Base-by-base conservation (phyloP, 2,888 invertebrate genomes). In the Oscheius sp. region DNA sequence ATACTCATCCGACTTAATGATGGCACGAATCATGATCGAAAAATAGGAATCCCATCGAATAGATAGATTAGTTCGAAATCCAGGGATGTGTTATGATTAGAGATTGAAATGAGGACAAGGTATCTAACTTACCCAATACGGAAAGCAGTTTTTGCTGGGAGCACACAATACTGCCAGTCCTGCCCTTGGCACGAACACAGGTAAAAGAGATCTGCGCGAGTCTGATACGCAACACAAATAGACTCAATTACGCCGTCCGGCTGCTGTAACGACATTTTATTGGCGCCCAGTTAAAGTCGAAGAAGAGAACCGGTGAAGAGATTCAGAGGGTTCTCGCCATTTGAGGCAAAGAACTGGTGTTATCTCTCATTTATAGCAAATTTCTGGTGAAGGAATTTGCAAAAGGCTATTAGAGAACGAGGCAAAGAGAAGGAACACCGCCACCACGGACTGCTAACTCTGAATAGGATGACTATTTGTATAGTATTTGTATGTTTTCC, bases 151-250 rank as follows among this genome's bases (percentile, higher is more conserved):
- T n/a, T n/a, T n/a, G n/a, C n/a, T n/a, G n/a, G n/a, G n/a, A n/a
- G n/a, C n/a, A n/a, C n/a, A n/a, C n/a, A n/a, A n/a, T n/a, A n/a
- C n/a, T n/a, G n/a, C n/a, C n/a, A n/a, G n/a, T n/a, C n/a, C n/a
- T n/a, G n/a, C n/a, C n/a, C n/a, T n/a, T n/a, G n/a, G n/a, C n/a
- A n/a, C 24, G 59, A 59, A 59, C 59, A 59, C 59, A 44, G 59
- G 59, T 59, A 59, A 59, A 59, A 57, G 44, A 59, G 59, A 59
- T 59, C 59, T 44, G 44, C 30, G 59, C 59, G 59, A 41, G 59
- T 41, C 59, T 59, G 59, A 59, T 59, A 59, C 59, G 59, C 59
- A 59, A 59, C 59, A 59, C 59, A 59, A 59, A 59, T 59, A 59
- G 59, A 59, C 59, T 59, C 59, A 59, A 59, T 59, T 41, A 59